Percentiles rank a stretch among this genome's conserved stretches.
Conservation (phyloP, 2,888 invertebrate species). For the Drosophila prolongata region DNA sequence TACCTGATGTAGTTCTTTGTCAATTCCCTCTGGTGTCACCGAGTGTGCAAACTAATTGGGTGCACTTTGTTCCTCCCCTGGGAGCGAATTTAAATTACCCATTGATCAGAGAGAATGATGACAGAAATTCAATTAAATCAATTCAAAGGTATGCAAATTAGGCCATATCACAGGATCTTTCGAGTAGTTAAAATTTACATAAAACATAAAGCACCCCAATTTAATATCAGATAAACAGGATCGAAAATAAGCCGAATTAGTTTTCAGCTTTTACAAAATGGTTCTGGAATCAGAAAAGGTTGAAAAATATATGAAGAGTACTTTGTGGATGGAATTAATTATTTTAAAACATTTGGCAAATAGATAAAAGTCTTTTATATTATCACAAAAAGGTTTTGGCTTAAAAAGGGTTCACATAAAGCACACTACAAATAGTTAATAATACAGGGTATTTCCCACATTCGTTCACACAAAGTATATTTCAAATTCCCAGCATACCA, state of each 20-base stretch:
- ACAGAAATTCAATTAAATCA: conserved; percentile 13
- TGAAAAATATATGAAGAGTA: too few species aligned
- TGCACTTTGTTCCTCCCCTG: background rate
- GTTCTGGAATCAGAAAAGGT: too few species aligned
- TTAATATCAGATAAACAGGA: too few species aligned
- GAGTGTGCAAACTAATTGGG: conserved; percentile 29
- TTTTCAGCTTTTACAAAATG: too few species aligned
- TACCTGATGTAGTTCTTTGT: background rate
- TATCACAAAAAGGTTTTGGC: too few species aligned
- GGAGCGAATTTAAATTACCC: conserved; percentile 3
- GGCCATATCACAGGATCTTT: background rate
- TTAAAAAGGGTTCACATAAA: too few species aligned
- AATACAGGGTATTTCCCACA: background rate
- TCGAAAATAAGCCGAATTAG: too few species aligned
- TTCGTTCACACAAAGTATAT: background rate
- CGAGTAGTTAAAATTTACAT: background rate
- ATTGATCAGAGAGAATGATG: conserved; percentile 6
- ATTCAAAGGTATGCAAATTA: conserved; percentile 23
- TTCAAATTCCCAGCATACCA: conserved; percentile 3
- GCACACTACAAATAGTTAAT: too few species aligned
- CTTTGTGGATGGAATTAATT: too few species aligned
- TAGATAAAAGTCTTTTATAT: too few species aligned
- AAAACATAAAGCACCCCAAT: background rate
- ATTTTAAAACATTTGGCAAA: too few species aligned
- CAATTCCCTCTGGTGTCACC: conserved; percentile 13